These are phyloP conservation scores for Gorsachius magnificus DNA, from an alignment of 2,797 vertebrate genomes.

Conservation along the genomic window DNA sequence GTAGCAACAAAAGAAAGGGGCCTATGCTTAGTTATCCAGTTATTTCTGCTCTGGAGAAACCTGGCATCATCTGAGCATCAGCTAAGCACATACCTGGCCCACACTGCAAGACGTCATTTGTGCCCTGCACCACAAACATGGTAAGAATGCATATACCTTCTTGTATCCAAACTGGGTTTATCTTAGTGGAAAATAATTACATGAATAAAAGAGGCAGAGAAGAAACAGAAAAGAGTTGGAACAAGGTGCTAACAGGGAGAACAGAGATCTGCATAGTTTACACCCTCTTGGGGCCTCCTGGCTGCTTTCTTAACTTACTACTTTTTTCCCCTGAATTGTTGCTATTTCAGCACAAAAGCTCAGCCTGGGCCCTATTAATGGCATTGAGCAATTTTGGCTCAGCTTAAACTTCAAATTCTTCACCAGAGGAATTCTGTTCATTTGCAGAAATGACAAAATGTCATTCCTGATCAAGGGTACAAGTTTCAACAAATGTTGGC, in stretches of 20 bases:
- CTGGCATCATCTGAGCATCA: not conserved
- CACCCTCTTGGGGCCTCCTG: not conserved
- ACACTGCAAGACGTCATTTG: not conserved
- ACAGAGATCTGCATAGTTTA: not conserved
- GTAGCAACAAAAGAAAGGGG: not conserved
- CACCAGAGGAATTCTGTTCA: not conserved
- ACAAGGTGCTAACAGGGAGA: not conserved
- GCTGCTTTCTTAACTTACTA: not conserved
- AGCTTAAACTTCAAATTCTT: slow-evolving; percentile 29
- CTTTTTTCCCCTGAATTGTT: not conserved
- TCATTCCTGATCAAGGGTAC: not conserved
- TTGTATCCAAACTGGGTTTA: not conserved
- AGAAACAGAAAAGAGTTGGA: not conserved
- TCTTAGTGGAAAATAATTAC: not conserved
- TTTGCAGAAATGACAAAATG: slow-evolving; percentile 34
- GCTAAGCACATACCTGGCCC: not conserved
- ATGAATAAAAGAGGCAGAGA: not conserved
- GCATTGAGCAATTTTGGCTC: slow-evolving; percentile 16
- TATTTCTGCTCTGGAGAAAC: not conserved
- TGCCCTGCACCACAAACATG: not conserved
- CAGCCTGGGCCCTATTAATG: not conserved
- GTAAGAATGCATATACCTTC: not conserved
- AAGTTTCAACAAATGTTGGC: not conserved
- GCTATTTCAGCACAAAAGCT: slow-evolving; percentile 12
- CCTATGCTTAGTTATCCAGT: not conserved